Percentiles rank a stretch among this genome's conserved stretches.
Evolutionary conservation across 1,140 invertebrate genomes (phyloP).

Genomic region (Drosophila kanapiae): DNA sequence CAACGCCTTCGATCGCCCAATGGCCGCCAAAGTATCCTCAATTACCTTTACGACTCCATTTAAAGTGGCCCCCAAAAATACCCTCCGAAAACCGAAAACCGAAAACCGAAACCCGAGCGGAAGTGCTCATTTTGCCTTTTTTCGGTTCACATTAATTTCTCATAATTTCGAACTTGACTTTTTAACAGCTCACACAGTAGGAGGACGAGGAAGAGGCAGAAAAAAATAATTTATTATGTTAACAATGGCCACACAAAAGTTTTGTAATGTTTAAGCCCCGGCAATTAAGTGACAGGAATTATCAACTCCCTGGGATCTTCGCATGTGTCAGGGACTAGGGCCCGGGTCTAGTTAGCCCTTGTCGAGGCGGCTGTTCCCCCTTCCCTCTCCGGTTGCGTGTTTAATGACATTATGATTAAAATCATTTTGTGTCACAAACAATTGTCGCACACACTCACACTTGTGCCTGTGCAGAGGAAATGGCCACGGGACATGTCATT

Average conservation of each 20-base stretch:
- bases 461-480: constrained; percentile 10
- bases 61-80: constrained; percentile 14
- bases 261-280: constrained; percentile 81
- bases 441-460: constrained; percentile 68
- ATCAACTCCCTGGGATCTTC: constrained; percentile 71
- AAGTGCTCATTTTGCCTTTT: constrained; percentile 48
- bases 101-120: constrained; percentile 43
- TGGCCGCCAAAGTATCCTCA: constrained; percentile 66
- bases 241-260: constrained; percentile 69
- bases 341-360: constrained; percentile 33
- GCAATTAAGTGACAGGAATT: constrained; percentile 80
- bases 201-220: background rate
- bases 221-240: constrained; percentile 80
- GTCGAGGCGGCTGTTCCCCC: constrained; percentile 3
- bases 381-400: constrained; percentile 56
- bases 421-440: constrained; percentile 82
- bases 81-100: constrained; percentile 16
- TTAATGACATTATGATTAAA: constrained; percentile 83
- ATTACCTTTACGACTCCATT: constrained; percentile 68
- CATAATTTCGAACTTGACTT: constrained; percentile 60
- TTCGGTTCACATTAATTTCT: constrained; percentile 39
- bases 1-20: constrained; percentile 65
- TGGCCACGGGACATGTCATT: constrained; percentile 14
- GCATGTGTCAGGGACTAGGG: constrained; percentile 59
- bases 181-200: constrained; percentile 36